Base-by-base conservation (phyloP, 2,113 vertebrate species). In the Plectropomus leopardus region DNA sequence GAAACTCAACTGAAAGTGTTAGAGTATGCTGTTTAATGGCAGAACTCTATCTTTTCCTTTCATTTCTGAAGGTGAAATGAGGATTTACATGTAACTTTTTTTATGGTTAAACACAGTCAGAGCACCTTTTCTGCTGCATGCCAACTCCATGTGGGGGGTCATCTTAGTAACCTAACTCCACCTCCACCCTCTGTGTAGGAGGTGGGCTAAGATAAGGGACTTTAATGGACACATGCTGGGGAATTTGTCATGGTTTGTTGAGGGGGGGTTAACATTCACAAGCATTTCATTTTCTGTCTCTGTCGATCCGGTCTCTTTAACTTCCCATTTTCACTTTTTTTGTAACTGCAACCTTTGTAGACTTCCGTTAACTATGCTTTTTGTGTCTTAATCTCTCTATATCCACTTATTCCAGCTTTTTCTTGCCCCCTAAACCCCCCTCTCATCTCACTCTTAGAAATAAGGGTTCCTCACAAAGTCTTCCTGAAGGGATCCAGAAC, bases 181-280 rank as follows among this genome's bases (percentile, higher is more conserved):
- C 69, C 73, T 86, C 72, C 17, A 17, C 60, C 32, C 47, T 21
- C 76, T 68, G 76, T 74, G 76, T 70, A 67, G 78, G 82, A 89
- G 71, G 72, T 17, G 76, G 86, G 75, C 51, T n/a, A 1, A 79
- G 85, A 90, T 89, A 85, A 88, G 80, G 57, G 34, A 80, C 61
- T 81, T 72, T 76, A 55, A 83, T 64, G 60, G 74, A 78, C 80
- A 55, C 85, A 84, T 84, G 86, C 82, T 81, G 78, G 65, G 83
- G 40, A 55, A 82, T 83, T 85, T 58, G 84, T 67, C 70, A 80
- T 72, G 87, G 70, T 88, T 86, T 82, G 66, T 71, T 71, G 47
- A 44, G 24, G 68, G 48, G 24, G 68, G 61, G 55, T 65, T 78
- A 63, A 82, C 79, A 44, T 79, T 84, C 75, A 60, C 32, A 28